Conservation (phyloP, 2,797 vertebrate species). For the Morus bassanus region DNA sequence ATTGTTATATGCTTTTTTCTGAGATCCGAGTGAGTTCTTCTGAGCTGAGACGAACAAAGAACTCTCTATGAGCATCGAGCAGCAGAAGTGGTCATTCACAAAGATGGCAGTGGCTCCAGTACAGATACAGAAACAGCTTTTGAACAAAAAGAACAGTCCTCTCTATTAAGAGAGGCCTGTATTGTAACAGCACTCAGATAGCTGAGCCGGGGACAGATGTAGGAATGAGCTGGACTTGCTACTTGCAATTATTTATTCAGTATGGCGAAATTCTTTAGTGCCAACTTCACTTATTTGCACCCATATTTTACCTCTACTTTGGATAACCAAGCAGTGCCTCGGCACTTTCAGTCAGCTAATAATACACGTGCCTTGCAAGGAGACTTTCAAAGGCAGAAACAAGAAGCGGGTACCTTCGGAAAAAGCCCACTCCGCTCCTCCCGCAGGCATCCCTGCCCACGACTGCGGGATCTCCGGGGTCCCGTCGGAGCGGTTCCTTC, state of each 20-base stretch:
- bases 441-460: background rate
- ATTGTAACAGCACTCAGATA: background rate
- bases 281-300: background rate
- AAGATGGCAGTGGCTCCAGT: background rate
- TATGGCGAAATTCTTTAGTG: background rate
- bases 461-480: background rate
- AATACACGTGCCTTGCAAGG: background rate
- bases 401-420: background rate
- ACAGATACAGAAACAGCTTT: background rate
- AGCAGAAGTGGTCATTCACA: background rate
- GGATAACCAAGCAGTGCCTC: background rate
- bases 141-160: background rate
- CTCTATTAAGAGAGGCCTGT: background rate
- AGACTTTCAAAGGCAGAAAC: background rate
- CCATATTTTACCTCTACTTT: background rate
- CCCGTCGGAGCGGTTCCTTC: background rate
- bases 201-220: background rate
- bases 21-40: background rate
- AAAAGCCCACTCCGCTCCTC: background rate
- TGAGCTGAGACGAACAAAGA: background rate
- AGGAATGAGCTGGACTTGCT: background rate
- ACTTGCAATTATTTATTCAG: background rate
- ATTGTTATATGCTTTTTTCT: rapidly evolving
- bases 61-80: background rate
- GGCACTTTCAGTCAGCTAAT: background rate